Base-by-base conservation (phyloP, 2,888 invertebrate species). In the Trissolcus japonicus region DNA sequence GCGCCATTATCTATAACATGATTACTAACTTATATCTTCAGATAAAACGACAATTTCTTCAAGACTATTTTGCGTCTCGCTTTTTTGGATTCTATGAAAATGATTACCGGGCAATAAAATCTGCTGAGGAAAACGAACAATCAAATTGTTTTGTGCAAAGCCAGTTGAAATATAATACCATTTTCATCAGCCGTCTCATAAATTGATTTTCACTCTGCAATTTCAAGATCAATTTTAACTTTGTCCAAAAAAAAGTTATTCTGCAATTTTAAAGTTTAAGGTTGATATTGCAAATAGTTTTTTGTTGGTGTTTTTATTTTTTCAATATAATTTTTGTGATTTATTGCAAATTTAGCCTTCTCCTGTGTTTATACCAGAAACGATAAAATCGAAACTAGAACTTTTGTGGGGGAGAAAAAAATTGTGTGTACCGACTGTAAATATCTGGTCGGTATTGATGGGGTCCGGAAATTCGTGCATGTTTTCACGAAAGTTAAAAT, bases 381-480 rank as follows among this genome's bases (percentile, higher is more conserved):
- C 6, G 35, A 35, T 35, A 35, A 7, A 1, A 35, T 35, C 25
- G 25, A 46, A 46, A 16, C 7, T 1, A 14, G 7, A 6, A 46
- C 0, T 46, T 46, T 46, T 3, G 46, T 46, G 6, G 9, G 6
- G 46, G 1, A 7, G 16, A 46, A 6, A 46, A 46, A 46, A 46
- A 46, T 3, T 16, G 16, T 46, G 46, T 46, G 4, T 46, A 46
- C 46, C 46, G 46, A 46, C 46, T 46, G 46, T 46, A 46, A 46
- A 46, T 46, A 46, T 46, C n/a, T 16, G 46, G 46, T 46, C 46
- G 46, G 46, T 46, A 46, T 46, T 35, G 16, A 16, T 46, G 46
- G 46, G 46, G n/a, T 16, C 46, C 16, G 14, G 16, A 46, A 46
- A 46, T 46, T 46, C 14, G 46, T 46, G 35, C 35, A 46, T 6